A percentile compares a stretch with the other conserved stretches of the same genome.
phyloP scores from a whole-genome alignment of 2,113 vertebrate species.

The Acanthisitta chloris region DNA sequence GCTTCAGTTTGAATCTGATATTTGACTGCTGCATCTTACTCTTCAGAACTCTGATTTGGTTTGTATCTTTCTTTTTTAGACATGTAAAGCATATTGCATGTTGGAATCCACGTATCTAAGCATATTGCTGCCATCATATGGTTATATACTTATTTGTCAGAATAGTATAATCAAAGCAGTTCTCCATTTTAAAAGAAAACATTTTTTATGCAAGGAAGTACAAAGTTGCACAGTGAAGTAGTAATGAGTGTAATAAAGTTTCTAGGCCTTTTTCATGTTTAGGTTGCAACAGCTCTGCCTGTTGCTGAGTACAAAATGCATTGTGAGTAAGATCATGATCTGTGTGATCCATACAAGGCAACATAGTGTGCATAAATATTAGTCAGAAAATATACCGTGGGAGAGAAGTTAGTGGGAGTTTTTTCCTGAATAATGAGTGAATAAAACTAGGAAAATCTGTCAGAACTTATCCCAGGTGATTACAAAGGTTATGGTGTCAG shows the following conservation, averaged over 20 bases:
- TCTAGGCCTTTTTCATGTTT: background rate
- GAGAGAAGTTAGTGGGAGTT: conserved; percentile 14
- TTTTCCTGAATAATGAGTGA: background rate
- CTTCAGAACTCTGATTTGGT: background rate
- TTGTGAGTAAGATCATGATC: background rate
- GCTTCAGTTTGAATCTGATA: background rate
- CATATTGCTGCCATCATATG: conserved; percentile 61
- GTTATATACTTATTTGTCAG: conserved; percentile 23
- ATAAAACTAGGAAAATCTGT: background rate
- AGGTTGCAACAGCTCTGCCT: background rate
- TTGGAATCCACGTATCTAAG: background rate
- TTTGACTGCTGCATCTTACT: background rate
- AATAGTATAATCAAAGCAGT: background rate
- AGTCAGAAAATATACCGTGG: background rate
- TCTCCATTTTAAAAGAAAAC: background rate
- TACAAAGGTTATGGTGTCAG: background rate
- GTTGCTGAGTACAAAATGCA: background rate
- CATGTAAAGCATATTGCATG: background rate
- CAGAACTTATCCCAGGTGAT: background rate
- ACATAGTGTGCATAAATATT: background rate
- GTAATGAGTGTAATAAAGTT: background rate
- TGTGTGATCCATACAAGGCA: background rate
- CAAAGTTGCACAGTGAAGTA: background rate
- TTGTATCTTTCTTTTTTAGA: background rate
- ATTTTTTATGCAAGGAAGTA: background rate